phyloP scores from a whole-genome alignment of 2,113 vertebrate genomes.

The Progne subis region DNA sequence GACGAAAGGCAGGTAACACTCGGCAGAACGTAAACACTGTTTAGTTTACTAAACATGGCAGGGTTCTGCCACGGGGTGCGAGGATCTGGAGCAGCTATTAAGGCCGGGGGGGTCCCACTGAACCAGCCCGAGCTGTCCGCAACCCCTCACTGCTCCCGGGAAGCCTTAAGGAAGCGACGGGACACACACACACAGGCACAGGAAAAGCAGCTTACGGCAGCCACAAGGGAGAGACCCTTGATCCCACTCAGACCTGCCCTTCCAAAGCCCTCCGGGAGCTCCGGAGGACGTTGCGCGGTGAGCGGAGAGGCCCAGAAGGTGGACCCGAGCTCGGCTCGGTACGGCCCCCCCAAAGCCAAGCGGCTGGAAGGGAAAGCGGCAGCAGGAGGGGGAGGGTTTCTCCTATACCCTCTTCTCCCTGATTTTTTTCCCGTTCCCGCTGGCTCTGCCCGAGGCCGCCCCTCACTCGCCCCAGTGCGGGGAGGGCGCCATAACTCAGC shows the following conservation, averaged over 20 bases:
- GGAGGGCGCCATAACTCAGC: no score
- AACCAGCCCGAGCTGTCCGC: accelerated
- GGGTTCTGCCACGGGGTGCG: accelerated
- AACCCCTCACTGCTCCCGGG: neutral
- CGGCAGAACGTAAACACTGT: accelerated
- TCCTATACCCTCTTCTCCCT: no score
- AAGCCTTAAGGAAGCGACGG: neutral
- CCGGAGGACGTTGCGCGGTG: accelerated
- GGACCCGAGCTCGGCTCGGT: neutral
- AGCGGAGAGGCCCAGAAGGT: neutral
- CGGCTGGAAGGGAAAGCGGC: accelerated
- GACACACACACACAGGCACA: neutral
- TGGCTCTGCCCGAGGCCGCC: no score
- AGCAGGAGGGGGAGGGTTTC: accelerated
- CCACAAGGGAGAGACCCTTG: accelerated
- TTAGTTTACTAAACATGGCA: accelerated
- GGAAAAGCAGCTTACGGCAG: neutral
- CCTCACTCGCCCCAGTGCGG: no score
- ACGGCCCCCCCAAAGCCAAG: accelerated
- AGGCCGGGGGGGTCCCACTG: accelerated
- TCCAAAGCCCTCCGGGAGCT: neutral
- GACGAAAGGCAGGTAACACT: accelerated
- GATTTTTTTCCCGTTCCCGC: no score
- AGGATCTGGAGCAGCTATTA: neutral
- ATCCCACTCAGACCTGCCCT: neutral